A percentile compares a stretch with the other conserved stretches of the same genome.
phyloP scores from a whole-genome alignment of 2,113 vertebrate genomes.

The Dipodomys stephensi region DNA sequence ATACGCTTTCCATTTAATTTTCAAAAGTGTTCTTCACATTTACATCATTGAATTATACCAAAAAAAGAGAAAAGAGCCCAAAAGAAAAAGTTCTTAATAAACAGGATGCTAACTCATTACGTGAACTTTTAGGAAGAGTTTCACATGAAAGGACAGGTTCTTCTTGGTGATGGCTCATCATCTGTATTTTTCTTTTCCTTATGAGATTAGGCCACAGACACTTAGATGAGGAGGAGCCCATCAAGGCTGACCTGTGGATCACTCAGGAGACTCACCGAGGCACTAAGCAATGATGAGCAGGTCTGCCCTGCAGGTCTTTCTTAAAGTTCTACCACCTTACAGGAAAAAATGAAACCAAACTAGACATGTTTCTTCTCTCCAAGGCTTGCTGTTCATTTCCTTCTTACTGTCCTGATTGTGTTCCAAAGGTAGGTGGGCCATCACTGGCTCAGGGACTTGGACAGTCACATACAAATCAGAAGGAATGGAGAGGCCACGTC shows the following conservation, averaged over 20 bases:
- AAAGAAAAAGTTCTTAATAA: background rate
- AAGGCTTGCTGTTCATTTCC: background rate
- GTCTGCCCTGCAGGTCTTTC: background rate
- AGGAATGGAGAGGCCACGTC: background rate
- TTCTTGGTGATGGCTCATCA: background rate
- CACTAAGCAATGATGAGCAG: background rate
- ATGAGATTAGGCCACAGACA: background rate
- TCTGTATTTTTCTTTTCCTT: background rate
- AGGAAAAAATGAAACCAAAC: background rate
- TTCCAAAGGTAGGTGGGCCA: background rate
- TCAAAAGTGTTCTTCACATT: conserved; percentile 7
- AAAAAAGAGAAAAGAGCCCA: background rate
- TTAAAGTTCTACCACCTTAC: background rate
- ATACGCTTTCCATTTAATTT: conserved; percentile 41
- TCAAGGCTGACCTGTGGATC: too few species aligned
- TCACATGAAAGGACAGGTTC: background rate
- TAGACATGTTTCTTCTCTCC: background rate
- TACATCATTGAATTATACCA: background rate
- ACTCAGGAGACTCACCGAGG: background rate
- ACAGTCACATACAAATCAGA: background rate
- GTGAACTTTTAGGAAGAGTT: background rate
- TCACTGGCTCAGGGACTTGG: background rate
- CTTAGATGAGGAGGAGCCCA: background rate
- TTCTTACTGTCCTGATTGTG: background rate
- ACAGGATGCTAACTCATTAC: background rate